phyloP scores from a whole-genome alignment of 2,888 invertebrate genomes.

The Dynastes maya region DNA sequence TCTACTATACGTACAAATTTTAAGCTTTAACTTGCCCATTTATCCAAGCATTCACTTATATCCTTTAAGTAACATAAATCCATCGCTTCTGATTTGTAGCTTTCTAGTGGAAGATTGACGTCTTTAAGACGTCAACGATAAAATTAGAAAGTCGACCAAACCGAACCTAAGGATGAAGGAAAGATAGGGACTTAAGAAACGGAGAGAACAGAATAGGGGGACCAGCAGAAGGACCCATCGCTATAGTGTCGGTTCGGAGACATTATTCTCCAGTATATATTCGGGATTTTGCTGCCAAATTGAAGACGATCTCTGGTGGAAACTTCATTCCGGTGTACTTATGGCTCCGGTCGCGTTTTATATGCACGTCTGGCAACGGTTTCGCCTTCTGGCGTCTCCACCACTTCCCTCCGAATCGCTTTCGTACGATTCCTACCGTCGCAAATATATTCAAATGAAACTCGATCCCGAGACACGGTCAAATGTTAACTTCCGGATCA shows the following conservation, averaged over 20 bases:
- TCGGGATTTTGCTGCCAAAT: slow-evolving; percentile 70
- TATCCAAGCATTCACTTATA: slow-evolving; percentile 30
- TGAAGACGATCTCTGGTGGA: slow-evolving; percentile 70
- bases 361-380: slow-evolving; percentile 67
- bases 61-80: slow-evolving; percentile 39
- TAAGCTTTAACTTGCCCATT: slow-evolving; percentile 34
- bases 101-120: slow-evolving; percentile 5
- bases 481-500: slow-evolving; percentile 69
- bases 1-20: background rate
- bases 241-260: slow-evolving; percentile 48
- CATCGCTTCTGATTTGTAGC: slow-evolving; percentile 40
- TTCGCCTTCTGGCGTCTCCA: slow-evolving; percentile 56
- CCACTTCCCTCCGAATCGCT: background rate
- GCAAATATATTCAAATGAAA: slow-evolving; percentile 65
- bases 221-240: background rate
- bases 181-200: background rate
- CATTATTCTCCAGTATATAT: slow-evolving; percentile 61
- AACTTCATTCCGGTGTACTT: slow-evolving; percentile 69
- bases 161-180: slow-evolving; percentile 11
- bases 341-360: slow-evolving; percentile 68
- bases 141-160: slow-evolving; percentile 41
- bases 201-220: slow-evolving; percentile 22
- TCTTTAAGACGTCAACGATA: slow-evolving; percentile 31
- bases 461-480: slow-evolving; percentile 63
- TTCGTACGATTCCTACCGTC: slow-evolving; percentile 26